Evolutionary conservation across 2,113 vertebrate species (phyloP).

Genomic region (Nycticebus coucang): DNA sequence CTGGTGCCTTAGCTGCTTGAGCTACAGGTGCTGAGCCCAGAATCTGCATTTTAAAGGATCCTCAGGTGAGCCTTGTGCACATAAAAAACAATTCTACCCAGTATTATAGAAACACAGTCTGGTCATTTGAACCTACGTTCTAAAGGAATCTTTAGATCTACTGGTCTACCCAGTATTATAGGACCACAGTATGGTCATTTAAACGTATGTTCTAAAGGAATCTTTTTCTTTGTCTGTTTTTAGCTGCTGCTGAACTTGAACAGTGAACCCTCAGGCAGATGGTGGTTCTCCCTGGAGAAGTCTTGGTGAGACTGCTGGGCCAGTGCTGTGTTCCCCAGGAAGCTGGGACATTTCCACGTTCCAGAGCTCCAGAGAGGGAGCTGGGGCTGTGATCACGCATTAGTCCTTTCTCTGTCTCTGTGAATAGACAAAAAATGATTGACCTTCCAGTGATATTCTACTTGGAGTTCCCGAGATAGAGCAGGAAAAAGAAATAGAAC

Average conservation of each 20-base stretch:
- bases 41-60: not conserved
- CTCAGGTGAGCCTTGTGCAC: not conserved
- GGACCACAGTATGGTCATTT: not conserved
- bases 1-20: no score
- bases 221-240: not conserved
- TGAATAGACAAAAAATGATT: not conserved
- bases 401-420: not conserved
- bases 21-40: no score
- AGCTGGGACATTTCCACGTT: not conserved
- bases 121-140: not conserved
- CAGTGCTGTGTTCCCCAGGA: not conserved
- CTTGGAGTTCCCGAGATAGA: not conserved
- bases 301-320: not conserved
- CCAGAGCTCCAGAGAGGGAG: not conserved
- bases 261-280: not conserved
- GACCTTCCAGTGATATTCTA: slow-evolving; percentile 36
- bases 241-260: not conserved
- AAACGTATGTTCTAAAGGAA: not conserved
- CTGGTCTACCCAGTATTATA: not conserved
- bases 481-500: not conserved
- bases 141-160: not conserved
- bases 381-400: not conserved
- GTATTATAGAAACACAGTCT: not conserved
- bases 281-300: not conserved
- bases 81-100: not conserved